Evolutionary conservation across 1,140 invertebrate species (phyloP), one percentile per base, ranked within the genome.

Genomic region (Megalopta genalis): DNA sequence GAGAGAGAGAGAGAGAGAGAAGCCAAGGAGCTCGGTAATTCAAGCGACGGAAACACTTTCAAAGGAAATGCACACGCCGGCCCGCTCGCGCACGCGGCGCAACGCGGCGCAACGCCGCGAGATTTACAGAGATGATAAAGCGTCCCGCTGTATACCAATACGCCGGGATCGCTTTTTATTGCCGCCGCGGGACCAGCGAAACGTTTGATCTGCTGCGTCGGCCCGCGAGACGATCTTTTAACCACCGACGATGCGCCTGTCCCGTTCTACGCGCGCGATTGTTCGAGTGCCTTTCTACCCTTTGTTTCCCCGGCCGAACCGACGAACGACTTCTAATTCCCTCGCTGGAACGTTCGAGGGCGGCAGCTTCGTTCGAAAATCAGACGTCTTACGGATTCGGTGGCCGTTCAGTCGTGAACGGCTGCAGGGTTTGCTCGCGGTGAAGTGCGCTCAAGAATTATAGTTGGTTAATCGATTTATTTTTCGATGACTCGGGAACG

Each of bases 181-280:
- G n/a, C 54, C 54, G 8, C 54, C 21, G 54, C 54, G 54, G n/a
- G 54, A 57, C 18, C 21, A 57, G 54, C 54, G n/a, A 57, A 57
- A 57, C 54, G 54, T 57, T 57, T 57, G 54, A 57, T 57, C 54
- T n/a, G 54, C 54, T 57, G 54, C 54, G 54, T 57, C 54, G n/a
- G 54, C n/a, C 54, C 21, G 54, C 54, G 54, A 57, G 54, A 57
- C 54, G 54, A 57, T 57, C 54, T 18, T 57, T 21, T n/a, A n/a
- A 57, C 18, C 54, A 5, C 18, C 54, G 54, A 57, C 54, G n/a
- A 21, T n/a, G 54, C 18, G 8, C 32, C 32, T 57, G 21, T 57
- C 21, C 54, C n/a, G 54, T 21, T 57, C n/a, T n/a, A n/a, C n/a
- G 5, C n/a, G 54, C 54, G 54, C 7, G 8, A 57, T n/a, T 57